Evolutionary conservation across 2,113 vertebrate species (phyloP), one percentile per base, ranked within the genome.

Genomic region (Ochotona princeps): DNA sequence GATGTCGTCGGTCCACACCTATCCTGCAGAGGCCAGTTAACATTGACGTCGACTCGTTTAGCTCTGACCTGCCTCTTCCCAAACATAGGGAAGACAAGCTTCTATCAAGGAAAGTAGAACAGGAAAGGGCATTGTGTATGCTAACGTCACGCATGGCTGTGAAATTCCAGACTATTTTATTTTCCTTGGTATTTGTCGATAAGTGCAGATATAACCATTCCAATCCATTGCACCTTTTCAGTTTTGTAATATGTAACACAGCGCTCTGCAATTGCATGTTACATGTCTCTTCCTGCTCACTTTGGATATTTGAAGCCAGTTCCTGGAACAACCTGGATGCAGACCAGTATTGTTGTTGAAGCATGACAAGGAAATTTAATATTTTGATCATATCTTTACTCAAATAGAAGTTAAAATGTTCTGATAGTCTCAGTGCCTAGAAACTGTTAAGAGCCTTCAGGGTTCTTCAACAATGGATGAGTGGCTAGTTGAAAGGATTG

Each of bases 121-220:
- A 38, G 4, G 7, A 17, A 80, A 60, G 47, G 1, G 0, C 20
- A 30, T 21, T 60, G 7, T 1, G 23, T 10, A n/a, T n/a, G 23
- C 70, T 75, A 83, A 1, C 9, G 20, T 38, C 20, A 0, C 7
- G 51, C 11, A 44, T 44, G 38, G 51, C 76, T 87, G 60, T 35
- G 38, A 26, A 65, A 35, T 49, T 38, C 17, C 57, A 49, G 30
- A 81, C 23, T n/a, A 75, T 26, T 54, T 81, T 66, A 47, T 25
- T 82, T 83, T 82, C 47, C 72, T 14, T 3, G 17, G 3, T 32
- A 75, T 23, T 72, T 69, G 10, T 73, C 28, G 88, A 81, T 6
- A 65, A 4, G 11, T 65, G 21, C 44, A 75, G 5, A 20, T 60
- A 70, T 63, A 38, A 87, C 65, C 23, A 87, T 14, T 65, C 17